Evolutionary conservation across 2,797 vertebrate species (phyloP), one percentile per base, ranked within the genome.

Genomic region (Silurus lanzhouensis): DNA sequence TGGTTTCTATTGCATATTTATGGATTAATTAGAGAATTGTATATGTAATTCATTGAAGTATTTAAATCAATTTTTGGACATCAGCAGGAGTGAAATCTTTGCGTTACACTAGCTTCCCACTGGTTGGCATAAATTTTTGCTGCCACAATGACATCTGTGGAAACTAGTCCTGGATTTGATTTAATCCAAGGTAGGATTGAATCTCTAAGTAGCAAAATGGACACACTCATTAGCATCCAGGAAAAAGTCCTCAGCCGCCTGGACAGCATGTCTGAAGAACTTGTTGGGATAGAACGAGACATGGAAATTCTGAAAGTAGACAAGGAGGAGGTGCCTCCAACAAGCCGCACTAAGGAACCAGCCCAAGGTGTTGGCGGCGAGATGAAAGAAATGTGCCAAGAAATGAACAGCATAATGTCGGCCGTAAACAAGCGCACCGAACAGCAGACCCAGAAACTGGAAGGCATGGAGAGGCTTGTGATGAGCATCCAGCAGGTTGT

Each of bases 381-480:
- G 84, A 93, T 96, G 93, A 96, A 92, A 90, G 93, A 91, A 57
- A 94, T 97, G 85, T 96, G 94, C 85, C 89, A 95, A 88, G 96
- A 97, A 92, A 95, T 97, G 94, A 96, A 94, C 91, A 95, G 93
- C 91, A 94, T 96, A 77, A 95, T 98, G 92, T 94, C 92, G 1
- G 93, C 84, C 72, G 96, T 98, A 86, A 96, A 96, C 91, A 95
- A 93, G 88, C 95, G 95, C 58, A 95, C 96, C 0, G 95, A 97
- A 85, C 93, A 94, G 88, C 97, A 97, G 91, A 94, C 96, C 82
- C 94, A 94, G 91, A 97, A 96, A 89, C 90, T 98, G 31, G 96
- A 98, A 66, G 96, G 96, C 84, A 94, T 98, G 92, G 97, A 98
- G 83, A 95, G 94, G 84, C 91, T 95, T 88, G 94, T 98, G 85